These are phyloP conservation scores for Microctonus aethiopoides DNA, from an alignment of 2,888 invertebrate species.

Conservation along the genomic window DNA sequence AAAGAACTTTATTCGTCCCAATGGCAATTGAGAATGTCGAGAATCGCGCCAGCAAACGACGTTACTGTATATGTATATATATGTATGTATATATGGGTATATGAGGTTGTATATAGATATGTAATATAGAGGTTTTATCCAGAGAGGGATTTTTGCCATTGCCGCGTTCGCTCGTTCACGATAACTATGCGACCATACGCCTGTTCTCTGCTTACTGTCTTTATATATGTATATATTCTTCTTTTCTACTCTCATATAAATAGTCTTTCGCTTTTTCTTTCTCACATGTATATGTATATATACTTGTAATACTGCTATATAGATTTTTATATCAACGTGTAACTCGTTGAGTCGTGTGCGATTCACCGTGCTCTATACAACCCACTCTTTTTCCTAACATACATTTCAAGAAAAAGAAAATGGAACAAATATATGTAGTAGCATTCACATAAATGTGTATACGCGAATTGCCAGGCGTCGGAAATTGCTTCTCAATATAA, in stretches of 20 bases:
- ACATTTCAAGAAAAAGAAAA: slow-evolving; percentile 26
- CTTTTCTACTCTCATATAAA: neutral
- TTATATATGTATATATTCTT: neutral
- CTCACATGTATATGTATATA: neutral
- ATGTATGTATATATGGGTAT: neutral
- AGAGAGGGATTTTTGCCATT: neutral
- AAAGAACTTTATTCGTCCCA: neutral
- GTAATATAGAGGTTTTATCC: neutral
- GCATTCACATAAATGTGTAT: slow-evolving; percentile 33
- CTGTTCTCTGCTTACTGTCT: neutral
- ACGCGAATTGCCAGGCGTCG: slow-evolving; percentile 36
- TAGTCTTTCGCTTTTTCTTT: neutral
- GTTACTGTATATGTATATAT: slow-evolving; percentile 10
- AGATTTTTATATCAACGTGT: slow-evolving; percentile 5
- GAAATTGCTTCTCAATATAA: slow-evolving; percentile 27
- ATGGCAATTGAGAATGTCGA: slow-evolving; percentile 13
- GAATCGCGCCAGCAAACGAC: slow-evolving; percentile 21
- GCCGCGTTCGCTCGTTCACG: slow-evolving; percentile 12
- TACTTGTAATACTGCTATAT: neutral
- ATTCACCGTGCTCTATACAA: neutral
- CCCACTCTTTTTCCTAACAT: neutral
- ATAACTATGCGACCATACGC: slow-evolving; percentile 28
- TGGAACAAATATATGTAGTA: neutral
- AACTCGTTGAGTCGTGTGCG: slow-evolving; percentile 7
- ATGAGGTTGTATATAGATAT: neutral